Evolutionary conservation across 1,140 invertebrate genomes (phyloP).

Genomic region (Luehdorfia chinensis): DNA sequence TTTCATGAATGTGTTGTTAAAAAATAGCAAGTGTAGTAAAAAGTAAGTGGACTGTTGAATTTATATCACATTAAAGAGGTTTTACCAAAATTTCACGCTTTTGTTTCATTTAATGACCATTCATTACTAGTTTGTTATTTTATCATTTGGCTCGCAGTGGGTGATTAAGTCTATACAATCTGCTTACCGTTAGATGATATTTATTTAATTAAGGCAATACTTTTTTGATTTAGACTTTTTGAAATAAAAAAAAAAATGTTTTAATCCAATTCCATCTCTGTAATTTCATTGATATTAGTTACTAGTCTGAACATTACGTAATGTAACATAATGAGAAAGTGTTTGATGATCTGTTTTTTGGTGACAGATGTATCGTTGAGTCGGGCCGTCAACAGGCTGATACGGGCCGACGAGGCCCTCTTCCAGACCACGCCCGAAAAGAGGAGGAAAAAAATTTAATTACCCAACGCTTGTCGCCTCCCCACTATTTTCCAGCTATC

Average conservation of each 20-base stretch:
- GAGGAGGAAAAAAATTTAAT: conserved; percentile 70
- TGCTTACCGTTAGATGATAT: conserved; percentile 46
- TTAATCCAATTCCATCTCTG: background rate
- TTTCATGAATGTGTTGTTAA: conserved; percentile 26
- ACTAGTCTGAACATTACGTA: background rate
- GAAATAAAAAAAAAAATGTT: background rate
- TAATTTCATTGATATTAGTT: too few species aligned
- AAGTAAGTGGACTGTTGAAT: conserved; percentile 69
- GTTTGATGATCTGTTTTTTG: conserved; percentile 30
- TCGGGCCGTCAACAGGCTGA: conserved; percentile 65
- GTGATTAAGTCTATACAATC: conserved; percentile 67
- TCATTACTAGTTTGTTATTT: conserved; percentile 25
- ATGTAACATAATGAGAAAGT: background rate
- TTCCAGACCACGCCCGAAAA: conserved; percentile 64
- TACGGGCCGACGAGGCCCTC: conserved; percentile 63
- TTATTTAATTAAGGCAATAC: too few species aligned
- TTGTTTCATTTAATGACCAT: conserved; percentile 46
- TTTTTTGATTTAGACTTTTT: too few species aligned
- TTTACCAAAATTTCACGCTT: conserved; percentile 32
- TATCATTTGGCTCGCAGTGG: conserved; percentile 27
- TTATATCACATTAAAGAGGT: conserved; percentile 62
- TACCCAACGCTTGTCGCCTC: conserved; percentile 21
- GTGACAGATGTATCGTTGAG: conserved; percentile 68
- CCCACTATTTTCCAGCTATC: too few species aligned
- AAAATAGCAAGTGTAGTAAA: conserved; percentile 23